phyloP scores from a whole-genome alignment of 2,113 vertebrate species.

The Aphelocoma coerulescens region DNA sequence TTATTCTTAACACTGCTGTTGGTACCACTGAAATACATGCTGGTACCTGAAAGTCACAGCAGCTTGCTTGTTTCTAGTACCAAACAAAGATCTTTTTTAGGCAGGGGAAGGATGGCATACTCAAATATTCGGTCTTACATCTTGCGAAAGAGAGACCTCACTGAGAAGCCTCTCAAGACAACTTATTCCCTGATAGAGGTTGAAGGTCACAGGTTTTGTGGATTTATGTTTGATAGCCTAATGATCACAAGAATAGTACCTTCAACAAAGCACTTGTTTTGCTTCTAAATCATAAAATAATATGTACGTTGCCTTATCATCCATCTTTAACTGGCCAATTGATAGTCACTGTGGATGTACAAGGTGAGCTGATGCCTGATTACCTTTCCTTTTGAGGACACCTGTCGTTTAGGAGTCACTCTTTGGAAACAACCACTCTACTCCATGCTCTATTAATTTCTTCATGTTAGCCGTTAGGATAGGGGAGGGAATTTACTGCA shows the following conservation, averaged over 20 bases:
- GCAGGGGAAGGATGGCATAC: not conserved
- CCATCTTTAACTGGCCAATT: not conserved
- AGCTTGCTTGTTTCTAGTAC: not conserved
- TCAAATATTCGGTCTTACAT: not conserved
- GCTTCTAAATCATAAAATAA: not conserved
- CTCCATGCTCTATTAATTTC: not conserved
- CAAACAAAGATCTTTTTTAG: not conserved
- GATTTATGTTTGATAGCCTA: not conserved
- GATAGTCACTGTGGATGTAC: not conserved
- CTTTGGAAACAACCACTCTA: not conserved
- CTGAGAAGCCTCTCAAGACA: not conserved
- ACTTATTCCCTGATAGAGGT: not conserved
- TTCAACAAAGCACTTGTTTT: not conserved
- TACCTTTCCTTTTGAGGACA: not conserved
- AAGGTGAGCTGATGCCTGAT: not conserved
- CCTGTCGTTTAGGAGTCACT: not conserved
- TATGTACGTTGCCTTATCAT: not conserved
- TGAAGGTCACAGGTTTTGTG: not conserved
- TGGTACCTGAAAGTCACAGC: not conserved
- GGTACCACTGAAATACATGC: not conserved
- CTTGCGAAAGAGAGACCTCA: not conserved
- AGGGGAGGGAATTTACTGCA: not conserved
- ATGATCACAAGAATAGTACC: not conserved
- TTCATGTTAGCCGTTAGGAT: not conserved
- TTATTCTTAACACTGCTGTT: not conserved